A percentile compares a stretch with the other conserved stretches of the same genome.
Conservation (phyloP, 2,888 invertebrate species). For the Smittia sp. region DNA sequence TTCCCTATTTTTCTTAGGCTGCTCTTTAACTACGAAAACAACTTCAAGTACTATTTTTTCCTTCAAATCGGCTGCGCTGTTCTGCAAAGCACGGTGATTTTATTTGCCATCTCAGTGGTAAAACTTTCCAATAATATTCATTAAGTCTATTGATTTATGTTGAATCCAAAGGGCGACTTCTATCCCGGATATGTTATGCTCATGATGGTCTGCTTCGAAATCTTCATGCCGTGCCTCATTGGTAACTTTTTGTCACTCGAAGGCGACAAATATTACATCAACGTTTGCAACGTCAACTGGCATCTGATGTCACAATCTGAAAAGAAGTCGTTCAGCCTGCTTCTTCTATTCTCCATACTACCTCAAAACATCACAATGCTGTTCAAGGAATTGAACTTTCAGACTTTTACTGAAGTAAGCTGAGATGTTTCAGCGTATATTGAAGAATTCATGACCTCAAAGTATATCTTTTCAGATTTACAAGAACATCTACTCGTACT, state of each 20-base stretch:
- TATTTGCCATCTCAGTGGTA: background rate
- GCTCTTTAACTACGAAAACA: background rate
- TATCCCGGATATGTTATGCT: background rate
- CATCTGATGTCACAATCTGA: background rate
- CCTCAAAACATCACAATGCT: background rate
- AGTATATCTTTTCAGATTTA: background rate
- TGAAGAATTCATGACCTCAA: background rate
- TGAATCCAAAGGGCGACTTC: background rate
- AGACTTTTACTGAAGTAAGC: background rate
- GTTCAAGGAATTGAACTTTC: background rate
- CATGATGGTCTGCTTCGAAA: background rate
- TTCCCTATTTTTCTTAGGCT: background rate
- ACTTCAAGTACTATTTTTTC: background rate
- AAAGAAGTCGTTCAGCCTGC: background rate
- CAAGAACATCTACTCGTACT: background rate
- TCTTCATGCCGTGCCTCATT: background rate
- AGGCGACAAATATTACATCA: background rate
- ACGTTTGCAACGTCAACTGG: background rate
- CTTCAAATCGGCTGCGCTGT: background rate
- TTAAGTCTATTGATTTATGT: background rate
- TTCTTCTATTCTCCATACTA: background rate
- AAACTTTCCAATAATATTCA: background rate
- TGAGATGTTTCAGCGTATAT: background rate
- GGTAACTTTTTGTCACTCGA: background rate
- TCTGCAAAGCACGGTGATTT: background rate